phyloP scores from a whole-genome alignment of 2,888 invertebrate species.

The Epinotia nisella region DNA sequence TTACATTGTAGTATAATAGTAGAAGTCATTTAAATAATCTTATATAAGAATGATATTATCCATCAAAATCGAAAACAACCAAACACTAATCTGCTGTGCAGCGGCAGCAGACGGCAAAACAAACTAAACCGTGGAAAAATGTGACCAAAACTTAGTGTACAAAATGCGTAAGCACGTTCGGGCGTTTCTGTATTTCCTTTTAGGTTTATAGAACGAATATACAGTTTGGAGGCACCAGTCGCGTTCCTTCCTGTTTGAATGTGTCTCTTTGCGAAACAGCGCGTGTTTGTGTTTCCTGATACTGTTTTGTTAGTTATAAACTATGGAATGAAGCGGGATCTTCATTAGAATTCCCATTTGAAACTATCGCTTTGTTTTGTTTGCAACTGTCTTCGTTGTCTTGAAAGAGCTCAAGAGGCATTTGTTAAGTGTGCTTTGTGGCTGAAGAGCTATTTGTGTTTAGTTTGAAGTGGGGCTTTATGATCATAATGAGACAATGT shows the following conservation, averaged over 20 bases:
- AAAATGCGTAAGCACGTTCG: slow-evolving; percentile 68
- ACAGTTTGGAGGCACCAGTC: slow-evolving; percentile 62
- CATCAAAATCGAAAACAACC: not conserved
- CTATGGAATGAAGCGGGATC: slow-evolving; percentile 50
- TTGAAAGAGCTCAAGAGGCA: slow-evolving; percentile 44
- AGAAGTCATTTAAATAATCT: no score
- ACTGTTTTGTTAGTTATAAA: slow-evolving; percentile 58
- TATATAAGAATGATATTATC: no score
- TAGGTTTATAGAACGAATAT: slow-evolving; percentile 55
- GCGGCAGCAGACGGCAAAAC: slow-evolving; percentile 9
- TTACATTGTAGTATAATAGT: no score
- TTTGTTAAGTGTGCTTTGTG: slow-evolving; percentile 46
- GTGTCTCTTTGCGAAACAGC: slow-evolving; percentile 45
- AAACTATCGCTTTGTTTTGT: slow-evolving; percentile 44
- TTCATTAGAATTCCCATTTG: slow-evolving; percentile 50
- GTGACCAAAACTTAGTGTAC: slow-evolving; percentile 49
- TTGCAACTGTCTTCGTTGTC: slow-evolving; percentile 32
- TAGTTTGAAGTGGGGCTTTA: slow-evolving; percentile 38
- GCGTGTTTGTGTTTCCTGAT: slow-evolving; percentile 51
- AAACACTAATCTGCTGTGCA: no score
- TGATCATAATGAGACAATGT: slow-evolving; percentile 38
- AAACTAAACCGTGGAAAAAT: slow-evolving; percentile 67
- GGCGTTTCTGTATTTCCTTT: slow-evolving; percentile 69
- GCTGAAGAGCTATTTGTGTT: slow-evolving; percentile 40
- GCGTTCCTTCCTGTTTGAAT: slow-evolving; percentile 59